phyloP scores from a whole-genome alignment of 2,113 vertebrate species.

The Strix aluco region DNA sequence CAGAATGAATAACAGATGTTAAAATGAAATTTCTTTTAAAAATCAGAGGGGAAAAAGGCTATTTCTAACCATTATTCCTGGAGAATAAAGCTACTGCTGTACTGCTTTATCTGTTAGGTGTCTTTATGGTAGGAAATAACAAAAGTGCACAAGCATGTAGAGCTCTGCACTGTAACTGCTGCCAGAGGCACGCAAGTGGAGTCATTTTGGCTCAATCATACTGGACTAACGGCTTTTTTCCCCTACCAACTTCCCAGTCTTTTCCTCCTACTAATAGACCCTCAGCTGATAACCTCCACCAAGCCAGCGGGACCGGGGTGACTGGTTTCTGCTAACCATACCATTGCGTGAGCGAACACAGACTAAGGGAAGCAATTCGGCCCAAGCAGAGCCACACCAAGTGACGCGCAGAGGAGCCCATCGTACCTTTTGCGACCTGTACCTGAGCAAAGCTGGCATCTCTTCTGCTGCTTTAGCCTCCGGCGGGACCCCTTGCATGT shows the following conservation, averaged over 20 bases:
- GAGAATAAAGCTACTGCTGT: background rate
- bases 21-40: background rate
- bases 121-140: background rate
- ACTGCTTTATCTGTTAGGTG: background rate
- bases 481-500: constrained; percentile 12
- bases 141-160: rapidly evolving
- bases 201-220: rapidly evolving
- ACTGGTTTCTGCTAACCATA: background rate
- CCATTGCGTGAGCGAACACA: rapidly evolving
- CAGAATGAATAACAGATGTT: background rate
- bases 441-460: constrained; percentile 39
- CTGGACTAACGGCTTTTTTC: background rate
- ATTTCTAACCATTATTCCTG: background rate
- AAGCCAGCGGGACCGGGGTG: background rate
- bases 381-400: rapidly evolving
- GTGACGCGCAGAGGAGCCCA: rapidly evolving
- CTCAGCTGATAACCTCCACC: background rate
- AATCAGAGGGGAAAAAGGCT: background rate
- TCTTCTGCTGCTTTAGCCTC: background rate
- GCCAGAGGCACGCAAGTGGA: background rate
- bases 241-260: background rate
- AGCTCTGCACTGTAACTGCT: background rate
- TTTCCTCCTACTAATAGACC: background rate
- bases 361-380: background rate
- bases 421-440: constrained; percentile 38